Base-by-base conservation (phyloP, 1,140 invertebrate species). In the Heliconius nattereri region DNA sequence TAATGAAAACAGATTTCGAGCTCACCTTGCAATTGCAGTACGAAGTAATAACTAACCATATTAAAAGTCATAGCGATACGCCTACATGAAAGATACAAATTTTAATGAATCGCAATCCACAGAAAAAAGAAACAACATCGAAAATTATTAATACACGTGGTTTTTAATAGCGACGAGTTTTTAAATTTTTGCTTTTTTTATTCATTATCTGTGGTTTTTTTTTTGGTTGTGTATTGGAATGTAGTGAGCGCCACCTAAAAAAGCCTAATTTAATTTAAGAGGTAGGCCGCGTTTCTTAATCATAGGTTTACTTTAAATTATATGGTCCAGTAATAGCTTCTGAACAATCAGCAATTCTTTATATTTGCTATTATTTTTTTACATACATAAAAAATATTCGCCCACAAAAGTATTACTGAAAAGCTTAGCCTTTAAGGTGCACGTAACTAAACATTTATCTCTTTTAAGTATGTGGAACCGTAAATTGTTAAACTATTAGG, bases 221-320 rank as follows among this genome's bases (percentile, higher is more conserved):
- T 85, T 84, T 77, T 87, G 74, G 54, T 72, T 75, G 71, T 66
- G 71, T 72, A 72, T 37, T 72, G 71, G 71, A 72, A 92, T 94
- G 90, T 83, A 82, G 82, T 85, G 78, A 89, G 90, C 90, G 89
- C 91, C 90, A 91, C 89, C 91, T 92, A 92, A 92, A 92, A 93
- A 91, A 91, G 91, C 92, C 90, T 94, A 94, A 94, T 93, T 93
- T 94, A 94, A 94, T 94, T 94, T 94, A 94, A 94, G 89, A 93
- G 93, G 92, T 94, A 93, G 93, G 92, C 91, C 92, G 87, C 81
- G 88, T 87, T 91, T 89, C 85, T 90, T 94, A 94, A 94, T 94
- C 89, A 94, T 91, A 93, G 92, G 88, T 86, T 89, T 91, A 90
- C 89, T 87, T 84, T 93, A 93, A 94, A 94, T 94, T 92, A 93